A percentile compares a stretch with the other conserved stretches of the same genome.
These are phyloP conservation scores for Anser brachyrhynchus DNA, from an alignment of 2,113 vertebrate genomes.

Conservation along the genomic window DNA sequence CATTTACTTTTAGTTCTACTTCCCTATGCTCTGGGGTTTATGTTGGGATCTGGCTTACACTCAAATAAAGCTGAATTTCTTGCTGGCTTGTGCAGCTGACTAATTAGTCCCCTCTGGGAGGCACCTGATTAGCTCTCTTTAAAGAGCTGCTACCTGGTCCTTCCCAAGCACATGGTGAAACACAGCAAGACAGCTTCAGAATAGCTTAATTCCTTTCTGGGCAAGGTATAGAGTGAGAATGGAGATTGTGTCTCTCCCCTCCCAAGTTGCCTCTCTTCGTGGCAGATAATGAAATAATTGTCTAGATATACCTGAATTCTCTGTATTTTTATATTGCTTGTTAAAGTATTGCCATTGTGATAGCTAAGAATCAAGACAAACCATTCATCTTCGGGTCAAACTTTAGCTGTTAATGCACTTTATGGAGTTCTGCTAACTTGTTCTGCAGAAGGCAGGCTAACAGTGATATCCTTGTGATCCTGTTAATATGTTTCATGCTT, in stretches of 20 bases:
- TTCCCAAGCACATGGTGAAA: fast-evolving
- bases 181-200: neutral
- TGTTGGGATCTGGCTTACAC: neutral
- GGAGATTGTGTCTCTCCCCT: fast-evolving
- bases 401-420: neutral
- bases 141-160: neutral
- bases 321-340: neutral
- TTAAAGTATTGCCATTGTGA: neutral
- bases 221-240: neutral
- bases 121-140: neutral
- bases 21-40: neutral
- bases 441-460: neutral
- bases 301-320: fast-evolving
- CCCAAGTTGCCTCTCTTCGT: neutral
- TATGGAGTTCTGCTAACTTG: neutral
- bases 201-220: neutral
- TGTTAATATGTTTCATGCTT: neutral
- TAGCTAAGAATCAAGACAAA: neutral
- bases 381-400: neutral
- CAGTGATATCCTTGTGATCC: neutral
- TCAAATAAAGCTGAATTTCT: neutral
- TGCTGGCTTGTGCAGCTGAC: neutral
- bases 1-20: neutral
- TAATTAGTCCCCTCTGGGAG: neutral
- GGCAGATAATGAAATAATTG: neutral